phyloP scores from a whole-genome alignment of 1,140 invertebrate species.

The Wasmannia auropunctata region DNA sequence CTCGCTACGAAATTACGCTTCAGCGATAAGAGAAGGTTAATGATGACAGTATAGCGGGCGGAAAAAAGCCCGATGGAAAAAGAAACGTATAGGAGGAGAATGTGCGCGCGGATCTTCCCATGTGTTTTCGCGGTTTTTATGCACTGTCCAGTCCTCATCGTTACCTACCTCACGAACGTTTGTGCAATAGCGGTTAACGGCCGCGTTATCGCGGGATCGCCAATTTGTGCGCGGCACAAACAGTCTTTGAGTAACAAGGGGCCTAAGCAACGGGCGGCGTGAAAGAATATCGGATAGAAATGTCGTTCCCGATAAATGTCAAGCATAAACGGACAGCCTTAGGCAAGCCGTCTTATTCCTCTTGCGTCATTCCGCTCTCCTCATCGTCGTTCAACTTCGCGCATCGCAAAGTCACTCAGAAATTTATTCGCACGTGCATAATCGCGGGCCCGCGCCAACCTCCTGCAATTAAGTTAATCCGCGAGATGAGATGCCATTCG shows the following conservation, averaged over 20 bases:
- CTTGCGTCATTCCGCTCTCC: constrained; percentile 52
- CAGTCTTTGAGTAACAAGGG: constrained; percentile 56
- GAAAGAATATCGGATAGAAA: constrained; percentile 69
- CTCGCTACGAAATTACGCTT: constrained; percentile 15
- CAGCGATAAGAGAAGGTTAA: constrained; percentile 13
- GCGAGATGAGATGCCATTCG: neutral
- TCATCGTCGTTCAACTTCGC: constrained; percentile 10
- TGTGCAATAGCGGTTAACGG: constrained; percentile 45
- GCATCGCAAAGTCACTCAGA: constrained; percentile 41
- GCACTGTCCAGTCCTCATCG: neutral
- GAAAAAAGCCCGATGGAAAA: neutral
- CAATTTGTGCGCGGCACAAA: constrained; percentile 64
- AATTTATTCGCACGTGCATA: constrained; percentile 35
- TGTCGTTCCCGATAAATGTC: constrained; percentile 73
- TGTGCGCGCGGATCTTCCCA: neutral
- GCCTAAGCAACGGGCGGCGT: constrained; percentile 26
- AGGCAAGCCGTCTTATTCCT: constrained; percentile 57
- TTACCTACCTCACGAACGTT: neutral
- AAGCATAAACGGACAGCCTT: constrained; percentile 67
- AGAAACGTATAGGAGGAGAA: neutral
- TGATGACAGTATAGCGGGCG: neutral
- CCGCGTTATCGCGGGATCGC: constrained; percentile 42
- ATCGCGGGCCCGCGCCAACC: neutral
- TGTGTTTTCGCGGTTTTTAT: constrained; percentile 28
- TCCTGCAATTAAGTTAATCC: neutral